Evolutionary conservation across 2,888 invertebrate genomes (phyloP).

Genomic region (Parnassius apollo): DNA sequence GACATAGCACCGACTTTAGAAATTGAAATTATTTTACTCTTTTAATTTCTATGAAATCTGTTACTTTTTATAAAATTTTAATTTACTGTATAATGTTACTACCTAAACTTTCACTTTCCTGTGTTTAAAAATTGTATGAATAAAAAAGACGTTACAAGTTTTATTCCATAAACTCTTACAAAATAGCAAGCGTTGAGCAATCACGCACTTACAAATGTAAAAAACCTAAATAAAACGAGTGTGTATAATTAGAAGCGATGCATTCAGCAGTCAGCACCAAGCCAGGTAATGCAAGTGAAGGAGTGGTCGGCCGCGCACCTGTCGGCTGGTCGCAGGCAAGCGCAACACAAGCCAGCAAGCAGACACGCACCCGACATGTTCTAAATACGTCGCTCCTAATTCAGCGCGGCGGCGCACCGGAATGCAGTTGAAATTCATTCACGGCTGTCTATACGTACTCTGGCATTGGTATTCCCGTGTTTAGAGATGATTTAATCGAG

Average conservation of each 20-base stretch:
- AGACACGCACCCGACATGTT: slow-evolving; percentile 14
- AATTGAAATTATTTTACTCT: too few relatives aligned
- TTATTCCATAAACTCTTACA: not conserved
- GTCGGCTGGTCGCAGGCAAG: not conserved
- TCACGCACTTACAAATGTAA: not conserved
- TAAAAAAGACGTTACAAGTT: too few relatives aligned
- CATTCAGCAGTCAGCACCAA: not conserved
- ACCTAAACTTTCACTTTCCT: too few relatives aligned
- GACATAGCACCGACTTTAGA: too few relatives aligned
- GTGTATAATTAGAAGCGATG: not conserved
- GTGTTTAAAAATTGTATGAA: too few relatives aligned
- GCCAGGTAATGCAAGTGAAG: slow-evolving; percentile 4
- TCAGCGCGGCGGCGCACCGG: slow-evolving; percentile 7
- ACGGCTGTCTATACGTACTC: not conserved
- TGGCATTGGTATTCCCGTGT: not conserved
- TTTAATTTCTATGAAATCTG: too few relatives aligned
- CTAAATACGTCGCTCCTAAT: slow-evolving; percentile 19
- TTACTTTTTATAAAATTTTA: too few relatives aligned
- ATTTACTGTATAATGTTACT: too few relatives aligned
- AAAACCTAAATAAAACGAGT: not conserved
- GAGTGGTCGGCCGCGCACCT: slow-evolving; percentile 10
- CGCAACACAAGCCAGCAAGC: not conserved
- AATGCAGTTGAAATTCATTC: slow-evolving; percentile 18
- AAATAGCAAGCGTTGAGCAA: not conserved
- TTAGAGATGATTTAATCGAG: not conserved